Conservation (phyloP, 1,140 invertebrate genomes). For the Cheumatopsyche charites region DNA sequence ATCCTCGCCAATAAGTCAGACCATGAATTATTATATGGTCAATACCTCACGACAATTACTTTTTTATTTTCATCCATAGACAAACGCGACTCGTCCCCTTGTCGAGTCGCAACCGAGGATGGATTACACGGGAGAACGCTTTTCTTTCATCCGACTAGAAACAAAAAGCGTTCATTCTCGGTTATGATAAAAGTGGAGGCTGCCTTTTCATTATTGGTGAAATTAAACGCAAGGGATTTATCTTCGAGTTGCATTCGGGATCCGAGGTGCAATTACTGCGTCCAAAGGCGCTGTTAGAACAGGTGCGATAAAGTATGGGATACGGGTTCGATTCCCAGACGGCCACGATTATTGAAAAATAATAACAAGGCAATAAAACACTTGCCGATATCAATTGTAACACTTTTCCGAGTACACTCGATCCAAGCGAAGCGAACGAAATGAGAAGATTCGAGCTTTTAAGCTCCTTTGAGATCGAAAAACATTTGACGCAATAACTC, state of each 20-base stretch:
- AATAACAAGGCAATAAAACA: constrained; percentile 44
- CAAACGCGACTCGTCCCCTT: background rate
- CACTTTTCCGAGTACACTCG: constrained; percentile 29
- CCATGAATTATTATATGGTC: constrained; percentile 33
- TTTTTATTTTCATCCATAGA: background rate
- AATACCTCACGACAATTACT: constrained; percentile 10
- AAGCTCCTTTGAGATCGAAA: too few species aligned
- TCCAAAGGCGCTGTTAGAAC: constrained; percentile 7
- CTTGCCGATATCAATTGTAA: constrained; percentile 38
- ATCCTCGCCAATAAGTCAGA: constrained; percentile 29
- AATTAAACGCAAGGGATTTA: background rate
- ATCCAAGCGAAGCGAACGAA: background rate
- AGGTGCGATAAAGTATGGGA: constrained; percentile 26
- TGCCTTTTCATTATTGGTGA: too few species aligned
- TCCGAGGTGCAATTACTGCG: background rate
- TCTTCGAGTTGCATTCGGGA: background rate
- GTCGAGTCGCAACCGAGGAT: too few species aligned
- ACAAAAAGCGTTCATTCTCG: too few species aligned
- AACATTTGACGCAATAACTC: too few species aligned
- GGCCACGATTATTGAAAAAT: constrained; percentile 42
- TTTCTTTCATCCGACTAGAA: too few species aligned
- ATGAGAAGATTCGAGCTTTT: too few species aligned
- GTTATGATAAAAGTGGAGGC: too few species aligned
- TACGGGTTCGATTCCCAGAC: constrained; percentile 24
- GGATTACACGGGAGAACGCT: too few species aligned